phyloP scores from a whole-genome alignment of 1,140 invertebrate genomes.

The Trichonephila inaurata region DNA sequence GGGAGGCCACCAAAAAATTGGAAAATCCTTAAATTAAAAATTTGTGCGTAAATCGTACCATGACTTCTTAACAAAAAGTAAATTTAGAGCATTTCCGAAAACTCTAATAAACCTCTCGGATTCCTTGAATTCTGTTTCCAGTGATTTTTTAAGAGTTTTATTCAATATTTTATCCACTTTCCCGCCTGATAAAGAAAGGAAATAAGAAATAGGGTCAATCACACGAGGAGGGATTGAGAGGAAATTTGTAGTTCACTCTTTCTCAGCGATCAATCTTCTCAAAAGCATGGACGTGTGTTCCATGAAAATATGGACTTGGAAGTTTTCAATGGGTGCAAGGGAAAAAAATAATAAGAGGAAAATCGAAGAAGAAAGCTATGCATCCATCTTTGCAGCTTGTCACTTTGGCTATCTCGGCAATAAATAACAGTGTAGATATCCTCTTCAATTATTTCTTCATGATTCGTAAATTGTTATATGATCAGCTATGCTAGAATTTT shows the following conservation, averaged over 20 bases:
- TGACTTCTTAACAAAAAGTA: not conserved
- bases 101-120: not conserved
- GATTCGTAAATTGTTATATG: not conserved
- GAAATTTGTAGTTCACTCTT: conserved; percentile 14
- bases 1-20: too few species aligned
- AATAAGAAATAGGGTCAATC: conserved; percentile 25
- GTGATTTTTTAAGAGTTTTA: not conserved
- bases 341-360: not conserved
- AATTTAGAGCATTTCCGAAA: not conserved
- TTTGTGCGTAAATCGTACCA: too few species aligned
- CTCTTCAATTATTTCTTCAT: not conserved
- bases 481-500: not conserved
- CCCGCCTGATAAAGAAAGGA: not conserved
- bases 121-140: not conserved
- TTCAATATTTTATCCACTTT: not conserved
- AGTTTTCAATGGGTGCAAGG: not conserved
- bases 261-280: not conserved
- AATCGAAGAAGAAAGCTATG: not conserved
- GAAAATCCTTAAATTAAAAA: too few species aligned
- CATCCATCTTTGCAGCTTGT: conserved; percentile 31
- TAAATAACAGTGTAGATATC: not conserved
- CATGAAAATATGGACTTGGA: conserved; percentile 7
- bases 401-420: not conserved
- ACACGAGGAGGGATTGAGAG: not conserved
- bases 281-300: not conserved